A percentile compares a stretch with the other conserved stretches of the same genome.
Conservation (phyloP, 2,113 vertebrate species). For the Pungitius pungitius region DNA sequence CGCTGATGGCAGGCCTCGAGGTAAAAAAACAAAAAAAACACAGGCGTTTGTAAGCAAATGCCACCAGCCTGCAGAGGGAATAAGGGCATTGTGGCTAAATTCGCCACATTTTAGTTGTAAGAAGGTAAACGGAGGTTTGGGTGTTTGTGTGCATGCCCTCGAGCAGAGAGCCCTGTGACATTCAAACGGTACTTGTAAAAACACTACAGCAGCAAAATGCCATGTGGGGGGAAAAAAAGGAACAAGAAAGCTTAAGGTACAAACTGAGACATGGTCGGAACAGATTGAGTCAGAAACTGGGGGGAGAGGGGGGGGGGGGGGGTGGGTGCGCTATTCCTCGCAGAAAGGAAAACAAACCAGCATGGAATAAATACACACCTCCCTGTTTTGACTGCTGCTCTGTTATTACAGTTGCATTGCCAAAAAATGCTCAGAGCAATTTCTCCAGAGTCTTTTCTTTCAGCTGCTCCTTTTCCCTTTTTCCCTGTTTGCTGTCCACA, state of each 20-base stretch:
- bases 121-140: background rate
- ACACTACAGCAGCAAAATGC: background rate
- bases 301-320: background rate
- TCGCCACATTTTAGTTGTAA: background rate
- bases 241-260: background rate
- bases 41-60: background rate
- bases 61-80: conserved; percentile 11
- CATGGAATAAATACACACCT: conserved; percentile 13
- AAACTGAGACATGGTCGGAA: conserved; percentile 10
- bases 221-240: background rate
- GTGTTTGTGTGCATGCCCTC: conserved; percentile 3
- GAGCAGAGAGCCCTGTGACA: conserved; percentile 5
- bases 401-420: conserved; percentile 31
- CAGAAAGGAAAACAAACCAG: background rate
- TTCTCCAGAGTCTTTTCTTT: conserved; percentile 31
- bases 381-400: conserved; percentile 26
- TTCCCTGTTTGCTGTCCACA: conserved; percentile 25
- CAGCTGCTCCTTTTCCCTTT: conserved; percentile 29
- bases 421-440: conserved; percentile 26
- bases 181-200: background rate
- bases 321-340: conserved; percentile 15
- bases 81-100: background rate
- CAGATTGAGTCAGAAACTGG: conserved; percentile 32
- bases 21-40: conserved; percentile 16
- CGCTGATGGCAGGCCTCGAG: conserved; percentile 11